A percentile compares a stretch with the other conserved stretches of the same genome.
phyloP scores from a whole-genome alignment of 35 echinoderm and acorn worm genomes.

The Hemicentrotus pulcherrimus region DNA sequence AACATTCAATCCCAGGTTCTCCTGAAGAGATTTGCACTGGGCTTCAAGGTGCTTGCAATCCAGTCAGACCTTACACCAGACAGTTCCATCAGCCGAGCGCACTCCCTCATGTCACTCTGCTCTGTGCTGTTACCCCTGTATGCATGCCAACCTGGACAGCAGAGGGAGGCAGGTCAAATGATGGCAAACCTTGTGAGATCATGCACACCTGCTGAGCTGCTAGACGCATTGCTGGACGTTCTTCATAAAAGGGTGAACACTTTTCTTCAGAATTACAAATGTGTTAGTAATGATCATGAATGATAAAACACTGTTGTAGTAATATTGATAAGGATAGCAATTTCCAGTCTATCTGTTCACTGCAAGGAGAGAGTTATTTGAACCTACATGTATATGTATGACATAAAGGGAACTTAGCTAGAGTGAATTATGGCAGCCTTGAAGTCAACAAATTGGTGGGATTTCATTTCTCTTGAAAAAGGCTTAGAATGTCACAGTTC shows the following conservation, averaged over 20 bases:
- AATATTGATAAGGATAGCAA: too few relatives aligned
- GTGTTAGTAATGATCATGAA: too few relatives aligned
- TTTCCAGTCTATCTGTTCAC: too few relatives aligned
- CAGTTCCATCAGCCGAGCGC: conserved; percentile 28
- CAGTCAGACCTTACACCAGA: conserved; percentile 34
- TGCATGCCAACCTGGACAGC: background rate
- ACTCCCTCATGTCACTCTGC: conserved; percentile 39
- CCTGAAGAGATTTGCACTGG: conserved; percentile 41
- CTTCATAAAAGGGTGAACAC: conserved; percentile 43
- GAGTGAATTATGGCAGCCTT: too few relatives aligned
- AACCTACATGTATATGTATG: too few relatives aligned
- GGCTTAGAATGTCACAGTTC: too few relatives aligned
- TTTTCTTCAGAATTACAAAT: background rate
- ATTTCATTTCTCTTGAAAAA: too few relatives aligned
- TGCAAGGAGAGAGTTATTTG: too few relatives aligned
- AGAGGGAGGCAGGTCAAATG: conserved; percentile 35
- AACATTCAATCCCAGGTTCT: background rate
- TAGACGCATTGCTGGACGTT: conserved; percentile 55
- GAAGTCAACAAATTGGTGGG: too few relatives aligned
- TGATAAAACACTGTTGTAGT: too few relatives aligned
- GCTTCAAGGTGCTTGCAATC: background rate
- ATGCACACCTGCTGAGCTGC: conserved; percentile 47
- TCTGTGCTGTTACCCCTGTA: conserved; percentile 34
- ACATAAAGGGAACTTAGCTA: too few relatives aligned
- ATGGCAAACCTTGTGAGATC: conserved; percentile 48